phyloP scores from a whole-genome alignment of 2,888 invertebrate species.

The Drosophila austrosaltans region DNA sequence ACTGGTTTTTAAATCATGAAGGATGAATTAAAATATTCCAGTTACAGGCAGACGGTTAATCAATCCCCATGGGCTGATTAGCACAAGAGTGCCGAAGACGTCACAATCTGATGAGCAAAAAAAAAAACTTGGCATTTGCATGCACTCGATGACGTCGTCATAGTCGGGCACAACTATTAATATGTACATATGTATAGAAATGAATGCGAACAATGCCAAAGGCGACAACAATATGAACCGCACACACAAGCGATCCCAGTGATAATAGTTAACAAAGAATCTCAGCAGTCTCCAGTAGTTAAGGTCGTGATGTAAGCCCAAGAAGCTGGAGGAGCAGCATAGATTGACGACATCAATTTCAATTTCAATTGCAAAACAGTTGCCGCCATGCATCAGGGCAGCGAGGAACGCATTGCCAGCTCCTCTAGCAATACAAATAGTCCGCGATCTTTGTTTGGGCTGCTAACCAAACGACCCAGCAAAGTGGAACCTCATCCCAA shows the following conservation, averaged over 20 bases:
- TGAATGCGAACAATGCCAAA: conserved; percentile 28
- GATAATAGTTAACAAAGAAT: conserved; percentile 38
- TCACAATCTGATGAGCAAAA: conserved; percentile 26
- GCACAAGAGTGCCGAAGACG: conserved; percentile 31
- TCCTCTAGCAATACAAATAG: conserved; percentile 58
- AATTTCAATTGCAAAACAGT: conserved; percentile 1
- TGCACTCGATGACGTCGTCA: conserved; percentile 42
- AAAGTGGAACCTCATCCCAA: conserved; percentile 83
- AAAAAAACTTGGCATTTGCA: conserved; percentile 39
- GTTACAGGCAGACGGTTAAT: background rate
- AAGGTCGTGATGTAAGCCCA: conserved; percentile 6
- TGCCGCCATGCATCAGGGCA: conserved; percentile 66
- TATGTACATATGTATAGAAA: conserved; percentile 23
- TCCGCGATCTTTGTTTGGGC: conserved; percentile 74
- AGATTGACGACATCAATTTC: background rate
- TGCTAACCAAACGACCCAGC: conserved; percentile 82
- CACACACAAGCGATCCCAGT: conserved; percentile 39
- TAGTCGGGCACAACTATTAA: conserved; percentile 36
- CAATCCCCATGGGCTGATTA: conserved; percentile 27
- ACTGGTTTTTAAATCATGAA: conserved; percentile 11
- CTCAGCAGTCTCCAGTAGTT: conserved; percentile 9
- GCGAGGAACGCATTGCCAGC: conserved; percentile 80
- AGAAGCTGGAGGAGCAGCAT: background rate
- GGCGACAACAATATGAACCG: conserved; percentile 21
- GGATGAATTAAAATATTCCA: background rate